Evolutionary conservation across 2,888 invertebrate species (phyloP), one percentile per base, ranked within the genome.

Genomic region (Nomada hirtipes): DNA sequence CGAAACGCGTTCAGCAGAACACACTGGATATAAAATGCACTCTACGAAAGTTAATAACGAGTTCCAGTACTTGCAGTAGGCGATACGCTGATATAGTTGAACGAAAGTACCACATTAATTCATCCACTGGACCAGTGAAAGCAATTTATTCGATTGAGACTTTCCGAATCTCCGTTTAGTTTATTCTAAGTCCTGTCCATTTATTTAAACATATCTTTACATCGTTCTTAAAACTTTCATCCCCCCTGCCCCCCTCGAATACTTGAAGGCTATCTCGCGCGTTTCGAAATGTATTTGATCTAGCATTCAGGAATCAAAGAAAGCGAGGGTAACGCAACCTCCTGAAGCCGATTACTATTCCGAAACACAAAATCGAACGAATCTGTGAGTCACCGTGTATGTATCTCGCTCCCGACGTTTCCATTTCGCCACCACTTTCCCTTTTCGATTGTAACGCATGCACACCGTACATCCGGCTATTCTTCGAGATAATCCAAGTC

Each of bases 401-500:
- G 57, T 47, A 61, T 71, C 70, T 61, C 47, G 20, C 7, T n/a
- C 15, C 50, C 23, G 70, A 50, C 60, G 50, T 61, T 52, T 52
- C 50, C 70, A 71, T 52, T 61, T 71, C 50, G 50, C 60, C 70
- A 13, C 7, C 70, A 55, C 82, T 80, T 79, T 83, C 77, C 59
- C 86, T 76, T 75, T 74, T 76, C 68, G 50, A 76, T 68, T 73
- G 65, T 18, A 36, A 71, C 50, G 36, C 65, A 53, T 13, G 76
- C 36, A 47, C 23, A 55, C 59, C n/a, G 50, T 15, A n/a, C 36
- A 63, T 73, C 67, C 23, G 79, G 55, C 44, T 29, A 74, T 59
- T 52, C 67, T 67, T 59, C 36, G 29, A 59, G 36, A 67, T 13
- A 52, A 42, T 36, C 67, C 47, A 13, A 20, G 57, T 50, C 57